Conservation (phyloP, 2,113 vertebrate genomes). For the Pomatostomus ruficeps region DNA sequence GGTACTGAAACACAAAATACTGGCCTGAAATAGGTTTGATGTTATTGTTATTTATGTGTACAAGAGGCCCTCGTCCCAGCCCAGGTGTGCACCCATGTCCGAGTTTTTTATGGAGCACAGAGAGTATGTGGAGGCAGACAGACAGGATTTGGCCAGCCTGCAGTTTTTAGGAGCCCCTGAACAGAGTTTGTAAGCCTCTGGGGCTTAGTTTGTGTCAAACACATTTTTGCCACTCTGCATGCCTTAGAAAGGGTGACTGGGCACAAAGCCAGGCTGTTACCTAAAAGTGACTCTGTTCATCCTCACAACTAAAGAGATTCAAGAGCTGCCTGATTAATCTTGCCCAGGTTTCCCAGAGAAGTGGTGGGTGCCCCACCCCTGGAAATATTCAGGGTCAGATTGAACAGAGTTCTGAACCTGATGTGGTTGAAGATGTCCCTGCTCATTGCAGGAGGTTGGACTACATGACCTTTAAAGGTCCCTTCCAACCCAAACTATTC, state of each 20-base stretch:
- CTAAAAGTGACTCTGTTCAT: background rate
- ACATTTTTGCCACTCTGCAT: background rate
- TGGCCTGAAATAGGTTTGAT: background rate
- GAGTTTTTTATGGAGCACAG: background rate
- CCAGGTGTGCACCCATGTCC: background rate
- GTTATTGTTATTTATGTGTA: background rate
- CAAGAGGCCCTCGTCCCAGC: background rate
- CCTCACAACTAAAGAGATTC: background rate
- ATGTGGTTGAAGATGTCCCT: background rate
- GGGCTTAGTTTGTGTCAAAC: background rate
- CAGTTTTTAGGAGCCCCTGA: background rate
- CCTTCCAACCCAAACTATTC: background rate
- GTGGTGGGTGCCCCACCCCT: background rate
- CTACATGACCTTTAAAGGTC: background rate
- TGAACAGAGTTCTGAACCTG: background rate
- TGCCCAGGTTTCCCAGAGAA: background rate
- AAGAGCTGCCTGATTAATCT: background rate
- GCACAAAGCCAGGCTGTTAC: conserved; percentile 9
- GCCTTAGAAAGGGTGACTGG: background rate
- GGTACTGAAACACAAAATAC: conserved; percentile 58
- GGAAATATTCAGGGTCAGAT: background rate
- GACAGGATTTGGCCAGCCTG: background rate
- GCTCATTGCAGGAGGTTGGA: background rate
- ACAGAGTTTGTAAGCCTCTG: background rate
- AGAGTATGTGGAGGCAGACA: background rate